Base-by-base conservation (phyloP, 2,113 vertebrate genomes). In the Bos javanicus region DNA sequence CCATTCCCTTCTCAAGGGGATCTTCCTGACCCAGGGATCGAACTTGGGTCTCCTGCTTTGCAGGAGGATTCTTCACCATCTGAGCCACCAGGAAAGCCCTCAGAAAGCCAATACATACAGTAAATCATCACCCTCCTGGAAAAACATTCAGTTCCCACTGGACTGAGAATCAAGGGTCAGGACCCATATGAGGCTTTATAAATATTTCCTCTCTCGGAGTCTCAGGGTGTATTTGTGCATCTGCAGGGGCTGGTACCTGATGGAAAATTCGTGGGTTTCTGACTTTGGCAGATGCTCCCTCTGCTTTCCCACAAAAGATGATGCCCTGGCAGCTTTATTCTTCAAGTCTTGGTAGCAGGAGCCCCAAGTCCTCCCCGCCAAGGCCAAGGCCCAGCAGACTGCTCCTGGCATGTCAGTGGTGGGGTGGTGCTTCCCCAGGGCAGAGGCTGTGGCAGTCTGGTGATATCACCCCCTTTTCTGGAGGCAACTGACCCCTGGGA, bases 301-400 rank as follows among this genome's bases (percentile, higher is more conserved):
- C 39, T 23, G 48, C 48, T 89, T 56, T 57, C 74, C 91, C 71
- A 39, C 5, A 30, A 15, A 17, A 67, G 13, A 10, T 11, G 57
- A 86, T 5, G 4, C 5, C 23, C 33, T 9, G 5, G 0, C 43
- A 13, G 26, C 28, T 30, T 86, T 8, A 17, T 36, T 36, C 30
- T 28, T 11, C 6, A 7, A 17, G 14, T 12, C 30, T 87, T 10
- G 36, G 64, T 7, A 1, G n/a, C 33, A 7, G 14, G 4, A 5
- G 39, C 11, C 0, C 1, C 25, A 43, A 43, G 5, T 36, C 67
- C 60, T 62, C 28, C 16, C 3, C 0, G 0, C 12, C 15, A 28
- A 84, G 21, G 43, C 8, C 19, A 2, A 87, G 36, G 19, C 7
- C 21, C 11, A 46, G 60, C 17, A 82, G 43, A 25, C 48, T 21